A percentile compares a stretch with the other conserved stretches of the same genome.
Conservation (phyloP, 2,797 vertebrate species). For the Artibeus lituratus region DNA sequence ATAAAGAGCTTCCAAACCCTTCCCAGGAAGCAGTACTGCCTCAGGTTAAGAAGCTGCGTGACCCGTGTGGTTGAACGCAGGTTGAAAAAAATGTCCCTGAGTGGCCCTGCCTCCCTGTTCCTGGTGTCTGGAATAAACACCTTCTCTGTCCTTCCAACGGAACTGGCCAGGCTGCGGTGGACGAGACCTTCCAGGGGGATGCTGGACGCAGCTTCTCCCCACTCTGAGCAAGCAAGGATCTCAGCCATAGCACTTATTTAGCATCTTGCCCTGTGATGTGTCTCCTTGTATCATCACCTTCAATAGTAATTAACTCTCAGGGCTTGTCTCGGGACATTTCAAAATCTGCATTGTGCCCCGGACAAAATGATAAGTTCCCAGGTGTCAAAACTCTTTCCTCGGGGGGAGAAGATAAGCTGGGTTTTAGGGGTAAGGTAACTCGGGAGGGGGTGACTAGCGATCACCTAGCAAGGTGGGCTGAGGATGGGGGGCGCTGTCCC, state of each 20-base stretch:
- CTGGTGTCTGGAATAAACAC: not conserved
- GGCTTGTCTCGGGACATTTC: not conserved
- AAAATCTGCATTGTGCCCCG: not conserved
- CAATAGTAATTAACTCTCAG: not conserved
- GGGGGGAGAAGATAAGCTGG: not conserved
- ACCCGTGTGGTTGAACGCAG: not conserved
- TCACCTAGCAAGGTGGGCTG: not conserved
- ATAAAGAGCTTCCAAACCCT: not conserved
- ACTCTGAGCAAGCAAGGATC: rapidly evolving
- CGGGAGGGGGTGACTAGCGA: not conserved
- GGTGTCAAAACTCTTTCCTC: not conserved
- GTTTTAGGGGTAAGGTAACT: not conserved
- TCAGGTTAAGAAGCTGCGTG: not conserved
- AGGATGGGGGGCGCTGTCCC: not conserved
- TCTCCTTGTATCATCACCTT: not conserved
- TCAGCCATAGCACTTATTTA: not conserved
- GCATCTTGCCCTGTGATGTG: not conserved
- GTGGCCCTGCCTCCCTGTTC: not conserved
- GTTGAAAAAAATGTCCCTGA: not conserved
- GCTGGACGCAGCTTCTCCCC: not conserved
- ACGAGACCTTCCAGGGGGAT: not conserved
- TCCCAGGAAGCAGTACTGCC: not conserved
- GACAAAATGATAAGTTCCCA: not conserved
- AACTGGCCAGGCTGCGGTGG: no score
- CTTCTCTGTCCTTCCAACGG: not conserved